A percentile compares a stretch with the other conserved stretches of the same genome.
Conservation (phyloP, 2,113 vertebrate genomes). For the Aviceda subcristata region DNA sequence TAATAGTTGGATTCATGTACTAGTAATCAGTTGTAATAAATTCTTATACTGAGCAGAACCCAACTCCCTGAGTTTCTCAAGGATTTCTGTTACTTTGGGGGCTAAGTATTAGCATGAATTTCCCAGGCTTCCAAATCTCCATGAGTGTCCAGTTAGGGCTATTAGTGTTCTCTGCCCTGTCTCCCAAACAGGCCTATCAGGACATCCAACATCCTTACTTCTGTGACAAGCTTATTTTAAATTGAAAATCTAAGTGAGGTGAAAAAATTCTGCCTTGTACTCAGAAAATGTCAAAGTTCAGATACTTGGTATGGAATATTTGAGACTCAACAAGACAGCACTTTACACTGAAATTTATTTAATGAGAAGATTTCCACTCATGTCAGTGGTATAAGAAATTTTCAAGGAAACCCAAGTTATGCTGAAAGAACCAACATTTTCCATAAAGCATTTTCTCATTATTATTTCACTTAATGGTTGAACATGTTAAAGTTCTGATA, state of each 20-base stretch:
- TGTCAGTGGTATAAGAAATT: not conserved
- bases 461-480: not conserved
- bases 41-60: not conserved
- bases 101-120: not conserved
- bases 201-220: not conserved
- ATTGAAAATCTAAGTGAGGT: not conserved
- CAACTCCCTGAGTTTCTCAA: not conserved
- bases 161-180: not conserved
- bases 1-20: not conserved
- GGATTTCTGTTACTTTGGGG: not conserved
- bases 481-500: not conserved
- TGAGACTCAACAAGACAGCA: not conserved
- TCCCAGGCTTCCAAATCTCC: not conserved
- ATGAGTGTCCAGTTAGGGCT: fast-evolving
- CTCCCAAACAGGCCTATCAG: not conserved
- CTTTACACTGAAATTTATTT: not conserved
- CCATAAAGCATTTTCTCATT: not conserved
- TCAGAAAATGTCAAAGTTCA: not conserved
- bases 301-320: not conserved
- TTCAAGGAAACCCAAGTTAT: not conserved
- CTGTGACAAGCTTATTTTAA: not conserved
- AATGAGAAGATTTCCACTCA: not conserved
- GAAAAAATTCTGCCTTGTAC: not conserved
- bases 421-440: not conserved
- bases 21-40: not conserved